Conservation (phyloP, 1,140 invertebrate genomes). For the Diachasmimorpha longicaudata region DNA sequence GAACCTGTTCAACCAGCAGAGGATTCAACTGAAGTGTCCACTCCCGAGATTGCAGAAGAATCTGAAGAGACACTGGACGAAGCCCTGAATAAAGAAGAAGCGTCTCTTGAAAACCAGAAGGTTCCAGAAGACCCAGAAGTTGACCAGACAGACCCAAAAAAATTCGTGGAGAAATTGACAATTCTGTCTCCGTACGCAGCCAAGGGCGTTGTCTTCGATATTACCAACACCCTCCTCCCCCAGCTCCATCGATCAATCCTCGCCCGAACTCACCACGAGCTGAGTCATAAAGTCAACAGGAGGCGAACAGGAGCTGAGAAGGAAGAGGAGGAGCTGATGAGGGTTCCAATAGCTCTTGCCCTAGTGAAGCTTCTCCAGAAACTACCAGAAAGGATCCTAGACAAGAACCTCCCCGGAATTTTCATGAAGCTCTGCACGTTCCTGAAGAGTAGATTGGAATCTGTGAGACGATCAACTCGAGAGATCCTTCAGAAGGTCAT, state of each 20-base stretch:
- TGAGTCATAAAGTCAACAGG: slow-evolving; percentile 82
- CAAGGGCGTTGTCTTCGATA: slow-evolving; percentile 71
- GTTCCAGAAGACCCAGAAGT: slow-evolving; percentile 38
- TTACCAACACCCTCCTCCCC: slow-evolving; percentile 68
- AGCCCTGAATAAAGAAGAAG: slow-evolving; percentile 47
- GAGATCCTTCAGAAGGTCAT: slow-evolving; percentile 91
- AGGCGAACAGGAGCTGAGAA: slow-evolving; percentile 68
- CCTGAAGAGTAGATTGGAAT: slow-evolving; percentile 86
- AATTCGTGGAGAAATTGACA: slow-evolving; percentile 65
- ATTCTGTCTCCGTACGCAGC: slow-evolving; percentile 74
- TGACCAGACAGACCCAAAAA: slow-evolving; percentile 34
- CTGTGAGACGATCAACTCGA: slow-evolving; percentile 82
- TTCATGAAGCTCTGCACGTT: slow-evolving; percentile 90
- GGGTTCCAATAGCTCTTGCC: slow-evolving; percentile 91
- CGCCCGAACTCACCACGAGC: slow-evolving; percentile 76
- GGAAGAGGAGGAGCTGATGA: slow-evolving; percentile 89
- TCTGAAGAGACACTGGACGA: slow-evolving; percentile 41
- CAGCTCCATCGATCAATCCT: slow-evolving; percentile 73
- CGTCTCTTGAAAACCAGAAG: neutral
- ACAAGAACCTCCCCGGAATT: slow-evolving; percentile 81
- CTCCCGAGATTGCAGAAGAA: slow-evolving; percentile 42
- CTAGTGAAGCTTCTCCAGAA: slow-evolving; percentile 91
- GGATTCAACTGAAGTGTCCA: slow-evolving; percentile 26
- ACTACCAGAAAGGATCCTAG: slow-evolving; percentile 77
- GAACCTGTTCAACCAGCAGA: slow-evolving; percentile 41